Evolutionary conservation across 2,113 vertebrate genomes (phyloP), one percentile per base, ranked within the genome.

Genomic region (Bombycilla garrulus): DNA sequence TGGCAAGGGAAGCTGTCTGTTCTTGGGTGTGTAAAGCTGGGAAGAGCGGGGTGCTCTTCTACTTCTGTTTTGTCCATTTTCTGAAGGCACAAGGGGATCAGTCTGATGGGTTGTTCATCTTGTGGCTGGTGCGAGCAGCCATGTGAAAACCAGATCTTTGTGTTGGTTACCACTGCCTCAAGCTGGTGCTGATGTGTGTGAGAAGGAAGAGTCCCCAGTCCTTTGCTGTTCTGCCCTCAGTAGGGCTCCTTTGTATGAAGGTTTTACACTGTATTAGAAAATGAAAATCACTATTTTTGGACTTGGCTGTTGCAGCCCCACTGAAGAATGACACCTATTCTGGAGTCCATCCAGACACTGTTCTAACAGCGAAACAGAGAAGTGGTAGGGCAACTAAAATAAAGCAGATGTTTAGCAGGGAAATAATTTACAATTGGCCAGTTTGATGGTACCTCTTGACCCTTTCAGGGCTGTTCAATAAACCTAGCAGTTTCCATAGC

Each of bases 401-500:
- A 54, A 92, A 96, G 92, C 95, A 83, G 90, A 82, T 92, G 74
- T 84, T 90, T 90, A 84, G 54, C 66, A 18, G 67, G 67, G 60
- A 93, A 88, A 61, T 84, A 71, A 86, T 88, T 92, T 74, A 62
- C 65, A 85, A 9, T 72, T 72, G 84, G 86, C 80, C 78, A 33
- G 60, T 94, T 77, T 67, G 61, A 69, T 87, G 79, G 85, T 93
- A 71, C 90, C 74, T 91, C 79, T 90, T 96, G 97, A 97, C 95
- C 93, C 93, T 83, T 91, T 77, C 60, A 48, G 86, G 86, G 71
- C 66, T 89, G 83, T 80, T 95, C 93, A 92, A 82, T 94, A 94
- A 92, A 96, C 50, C 90, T 15, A 77, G 81, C 67, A 35, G 94
- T 97, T 97, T 74, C 92, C 84, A 92, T 96, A 72, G 97, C 88